Evolutionary conservation across 2,797 vertebrate genomes (phyloP), one percentile per base, ranked within the genome.

Genomic region (Bradypodion pumilum): DNA sequence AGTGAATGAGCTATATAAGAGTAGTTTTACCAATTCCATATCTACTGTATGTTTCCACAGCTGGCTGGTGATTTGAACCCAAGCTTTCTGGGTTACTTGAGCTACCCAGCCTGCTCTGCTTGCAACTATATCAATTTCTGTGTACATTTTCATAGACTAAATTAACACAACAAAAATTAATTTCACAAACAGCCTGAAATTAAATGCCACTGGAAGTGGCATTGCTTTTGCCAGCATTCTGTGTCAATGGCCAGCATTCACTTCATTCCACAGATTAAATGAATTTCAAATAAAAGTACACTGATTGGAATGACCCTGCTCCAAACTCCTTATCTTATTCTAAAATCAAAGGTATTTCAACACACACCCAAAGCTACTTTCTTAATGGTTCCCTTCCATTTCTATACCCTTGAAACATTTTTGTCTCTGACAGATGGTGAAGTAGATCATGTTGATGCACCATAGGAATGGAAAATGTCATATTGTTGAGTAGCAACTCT

Each of bases 91-190:
- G n/a, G n/a, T n/a, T n/a, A n/a, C n/a, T n/a, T n/a, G n/a, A n/a
- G n/a, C n/a, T n/a, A n/a, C n/a, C n/a, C n/a, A n/a, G n/a, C n/a
- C n/a, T n/a, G n/a, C n/a, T n/a, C n/a, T n/a, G n/a, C n/a, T n/a
- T n/a, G n/a, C n/a, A n/a, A n/a, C n/a, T n/a, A n/a, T n/a, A n/a
- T n/a, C n/a, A n/a, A n/a, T n/a, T n/a, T n/a, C n/a, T n/a, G n/a
- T n/a, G n/a, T n/a, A n/a, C n/a, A n/a, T 7, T 1, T 49, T 49
- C 13, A 49, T 8, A 49, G 46, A 13, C 29, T n/a, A 44, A 25
- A 37, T 75, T 2, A 83, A 85, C 85, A 83, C 42, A 69, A 80
- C 66, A 73, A 52, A 37, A 32, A 86, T 88, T 56, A 49, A 80
- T n/a, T 80, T 27, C n/a, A 85, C 19, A 46, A 49, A 21, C 4